Conservation (phyloP, 1,140 invertebrate genomes). For the Maniola jurtina region DNA sequence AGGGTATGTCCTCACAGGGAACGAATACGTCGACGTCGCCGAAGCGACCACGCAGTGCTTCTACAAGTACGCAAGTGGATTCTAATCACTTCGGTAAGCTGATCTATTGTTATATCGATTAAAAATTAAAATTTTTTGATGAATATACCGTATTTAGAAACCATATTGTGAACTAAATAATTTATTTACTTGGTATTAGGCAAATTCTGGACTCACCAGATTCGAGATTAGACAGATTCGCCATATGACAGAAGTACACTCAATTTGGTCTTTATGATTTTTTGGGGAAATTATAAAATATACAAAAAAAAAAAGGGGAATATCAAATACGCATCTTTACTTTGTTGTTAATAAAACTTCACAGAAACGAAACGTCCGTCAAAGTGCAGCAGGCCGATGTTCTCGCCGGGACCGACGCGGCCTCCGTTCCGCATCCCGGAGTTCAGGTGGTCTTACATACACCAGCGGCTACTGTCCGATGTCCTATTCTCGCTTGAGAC, state of each 20-base stretch:
- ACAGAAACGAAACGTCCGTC: conserved; percentile 65
- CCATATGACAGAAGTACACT: too few species aligned
- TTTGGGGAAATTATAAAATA: too few species aligned
- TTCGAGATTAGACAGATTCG: too few species aligned
- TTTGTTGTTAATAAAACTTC: conserved; percentile 26
- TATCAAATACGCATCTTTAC: conserved; percentile 3
- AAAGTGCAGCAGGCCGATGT: conserved; percentile 86
- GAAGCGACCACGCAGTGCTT: conserved; percentile 86
- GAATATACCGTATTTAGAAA: too few species aligned
- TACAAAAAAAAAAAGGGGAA: not conserved
- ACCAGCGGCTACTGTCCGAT: conserved; percentile 97
- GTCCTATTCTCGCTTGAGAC: conserved; percentile 98
- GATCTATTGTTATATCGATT: not conserved
- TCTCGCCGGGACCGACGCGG: conserved; percentile 95
- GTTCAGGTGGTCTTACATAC: conserved; percentile 99
- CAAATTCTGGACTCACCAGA: too few species aligned
- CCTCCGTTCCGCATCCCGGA: conserved; percentile 99
- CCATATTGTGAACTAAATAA: too few species aligned
- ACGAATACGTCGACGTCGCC: conserved; percentile 77
- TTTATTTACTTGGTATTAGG: too few species aligned
- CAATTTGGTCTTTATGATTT: too few species aligned
- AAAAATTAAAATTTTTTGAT: too few species aligned
- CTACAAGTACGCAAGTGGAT: conserved; percentile 89
- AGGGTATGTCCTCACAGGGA: conserved; percentile 59
- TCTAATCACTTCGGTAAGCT: conserved; percentile 87